Base-by-base conservation (phyloP, 1,140 invertebrate genomes). In the Hyphantria cunea region DNA sequence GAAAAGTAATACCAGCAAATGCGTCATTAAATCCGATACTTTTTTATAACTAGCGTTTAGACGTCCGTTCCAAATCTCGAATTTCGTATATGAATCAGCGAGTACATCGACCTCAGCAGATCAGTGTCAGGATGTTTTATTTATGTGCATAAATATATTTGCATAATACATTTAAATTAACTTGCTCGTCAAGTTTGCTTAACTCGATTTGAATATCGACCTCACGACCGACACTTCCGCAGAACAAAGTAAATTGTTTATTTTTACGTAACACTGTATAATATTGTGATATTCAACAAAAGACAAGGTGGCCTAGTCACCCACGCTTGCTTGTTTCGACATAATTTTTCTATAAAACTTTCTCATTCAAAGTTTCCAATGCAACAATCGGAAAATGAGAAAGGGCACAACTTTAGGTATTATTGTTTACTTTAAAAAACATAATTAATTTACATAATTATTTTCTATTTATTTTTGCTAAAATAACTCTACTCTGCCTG, bases 141-240 rank as follows among this genome's bases (percentile, higher is more conserved):
- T 71, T 78, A 78, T 80, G 74, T 72, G 70, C 74, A 68, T 63
- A 58, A 55, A 68, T 51, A 61, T 76, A 70, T 81, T 82, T 76
- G 76, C 80, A 83, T 84, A 78, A 76, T 79, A 84, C 72, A 82
- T 82, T 81, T 79, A 72, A 84, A 84, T 86, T 84, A 86, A 77
- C 68, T 64, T 76, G 75, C 71, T 61, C 62, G 74, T 79, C 76
- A 76, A 79, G 73, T 71, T 80, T 67, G 67, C 66, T 70, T 72
- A 70, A 77, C 70, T 72, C 71, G 66, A 86, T 84, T 84, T 79
- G 74, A 86, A 82, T 84, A 82, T 76, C 75, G 75, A 79, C 73
- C 74, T 82, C 78, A 82, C 79, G 81, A 81, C 71, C 66, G 49
- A 61, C 66, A 69, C 76, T 74, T 70, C 66, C 63, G 59, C 47